Evolutionary conservation across 2,113 vertebrate genomes (phyloP).

Genomic region (Charina bottae): DNA sequence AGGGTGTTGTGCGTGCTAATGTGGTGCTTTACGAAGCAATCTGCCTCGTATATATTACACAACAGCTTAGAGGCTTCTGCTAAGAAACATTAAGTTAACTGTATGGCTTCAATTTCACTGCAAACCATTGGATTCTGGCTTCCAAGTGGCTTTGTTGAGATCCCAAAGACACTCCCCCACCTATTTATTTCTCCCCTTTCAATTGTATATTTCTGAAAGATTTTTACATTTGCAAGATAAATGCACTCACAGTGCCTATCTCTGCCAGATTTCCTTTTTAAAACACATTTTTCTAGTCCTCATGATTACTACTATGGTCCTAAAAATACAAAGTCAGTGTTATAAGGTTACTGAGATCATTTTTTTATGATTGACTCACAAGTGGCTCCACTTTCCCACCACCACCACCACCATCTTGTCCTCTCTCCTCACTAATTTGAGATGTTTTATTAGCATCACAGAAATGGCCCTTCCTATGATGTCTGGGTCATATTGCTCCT

Average conservation of each 20-base stretch:
- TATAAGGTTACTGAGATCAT: not conserved
- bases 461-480: not conserved
- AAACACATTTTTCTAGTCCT: not conserved
- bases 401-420: not conserved
- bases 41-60: not conserved
- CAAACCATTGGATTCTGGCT: not conserved
- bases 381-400: not conserved
- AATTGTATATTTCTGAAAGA: not conserved
- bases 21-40: not conserved
- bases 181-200: not conserved
- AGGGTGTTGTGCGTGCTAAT: not conserved
- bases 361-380: not conserved
- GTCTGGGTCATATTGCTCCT: not conserved
- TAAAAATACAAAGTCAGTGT: not conserved
- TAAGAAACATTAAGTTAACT: not conserved
- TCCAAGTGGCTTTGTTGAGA: not conserved
- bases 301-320: not conserved
- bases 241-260: not conserved
- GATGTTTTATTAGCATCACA: not conserved
- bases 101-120: not conserved
- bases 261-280: not conserved
- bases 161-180: not conserved
- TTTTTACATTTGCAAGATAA: not conserved
- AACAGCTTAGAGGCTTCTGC: not conserved
- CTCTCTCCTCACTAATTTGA: not conserved